phyloP scores from a whole-genome alignment of 64 coral and sea anemone genomes.

The Pachyseris speciosa region DNA sequence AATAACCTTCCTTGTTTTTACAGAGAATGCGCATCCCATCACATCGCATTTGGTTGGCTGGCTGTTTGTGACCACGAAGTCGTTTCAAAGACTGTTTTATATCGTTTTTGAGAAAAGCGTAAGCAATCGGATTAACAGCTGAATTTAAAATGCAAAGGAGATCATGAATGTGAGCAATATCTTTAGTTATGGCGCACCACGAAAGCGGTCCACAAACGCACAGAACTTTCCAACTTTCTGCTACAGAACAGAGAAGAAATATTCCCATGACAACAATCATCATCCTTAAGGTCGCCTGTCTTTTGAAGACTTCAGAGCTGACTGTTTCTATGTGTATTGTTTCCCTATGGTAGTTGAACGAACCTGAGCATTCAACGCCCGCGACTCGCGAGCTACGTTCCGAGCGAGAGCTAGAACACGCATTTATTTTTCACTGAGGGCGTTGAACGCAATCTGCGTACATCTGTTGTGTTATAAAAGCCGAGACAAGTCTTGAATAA shows the following conservation, averaged over 20 bases:
- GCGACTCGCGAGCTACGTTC: neutral
- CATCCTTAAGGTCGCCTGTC: neutral
- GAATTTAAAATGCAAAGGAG: neutral
- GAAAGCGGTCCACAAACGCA: no score
- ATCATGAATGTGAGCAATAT: neutral
- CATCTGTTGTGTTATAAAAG: no score
- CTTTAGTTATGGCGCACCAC: neutral
- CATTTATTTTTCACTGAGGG: no score
- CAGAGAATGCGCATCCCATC: no score
- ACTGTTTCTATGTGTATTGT: neutral
- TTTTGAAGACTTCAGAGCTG: neutral
- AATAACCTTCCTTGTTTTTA: no score
- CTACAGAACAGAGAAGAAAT: constrained; percentile 1
- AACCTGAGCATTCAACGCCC: neutral
- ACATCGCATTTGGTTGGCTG: no score
- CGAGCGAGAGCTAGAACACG: neutral
- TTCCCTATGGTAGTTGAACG: neutral
- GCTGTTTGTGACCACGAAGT: no score
- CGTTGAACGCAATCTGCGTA: no score
- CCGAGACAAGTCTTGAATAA: no score
- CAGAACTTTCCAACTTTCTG: neutral
- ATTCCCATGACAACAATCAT: neutral
- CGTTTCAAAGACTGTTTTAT: no score
- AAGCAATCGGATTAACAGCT: neutral
- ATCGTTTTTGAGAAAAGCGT: neutral